Conservation (phyloP, 37 sponge, comb jelly and placozoan genomes). For the Haliclona indistincta region DNA sequence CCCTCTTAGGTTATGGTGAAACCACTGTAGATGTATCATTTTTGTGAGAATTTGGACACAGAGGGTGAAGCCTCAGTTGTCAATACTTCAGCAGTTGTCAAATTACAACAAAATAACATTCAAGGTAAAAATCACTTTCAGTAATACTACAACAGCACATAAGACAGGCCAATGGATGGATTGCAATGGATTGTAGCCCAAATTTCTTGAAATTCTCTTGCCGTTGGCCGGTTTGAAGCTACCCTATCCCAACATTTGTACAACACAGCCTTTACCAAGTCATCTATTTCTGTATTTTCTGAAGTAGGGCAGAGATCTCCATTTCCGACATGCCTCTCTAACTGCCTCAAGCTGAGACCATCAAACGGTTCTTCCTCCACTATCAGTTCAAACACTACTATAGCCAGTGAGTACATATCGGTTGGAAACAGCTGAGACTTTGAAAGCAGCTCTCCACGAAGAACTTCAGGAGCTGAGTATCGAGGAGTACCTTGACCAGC, state of each 20-base stretch:
- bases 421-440: slow-evolving; percentile 11
- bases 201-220: slow-evolving; percentile 8
- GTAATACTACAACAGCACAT: no score
- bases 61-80: no score
- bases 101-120: no score
- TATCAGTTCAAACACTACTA: slow-evolving; percentile 47
- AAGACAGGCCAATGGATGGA: no score
- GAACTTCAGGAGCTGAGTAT: slow-evolving; percentile 61
- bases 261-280: slow-evolving; percentile 24
- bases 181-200: no score
- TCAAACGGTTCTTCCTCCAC: slow-evolving; percentile 44
- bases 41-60: no score
- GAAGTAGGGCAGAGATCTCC: slow-evolving; percentile 12
- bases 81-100: no score
- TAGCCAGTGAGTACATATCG: no score
- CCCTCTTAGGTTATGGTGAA: no score
- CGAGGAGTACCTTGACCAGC: slow-evolving; percentile 51
- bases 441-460: slow-evolving; percentile 39
- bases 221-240: slow-evolving; percentile 21
- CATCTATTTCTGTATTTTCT: background rate
- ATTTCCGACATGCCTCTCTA: slow-evolving; percentile 22
- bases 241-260: slow-evolving; percentile 29
- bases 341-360: slow-evolving; percentile 35
- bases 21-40: no score
- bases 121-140: no score